Percentiles rank a stretch among this genome's conserved stretches.
Evolutionary conservation across 2,113 vertebrate species (phyloP).

Genomic region (Phalacrocorax carbo): DNA sequence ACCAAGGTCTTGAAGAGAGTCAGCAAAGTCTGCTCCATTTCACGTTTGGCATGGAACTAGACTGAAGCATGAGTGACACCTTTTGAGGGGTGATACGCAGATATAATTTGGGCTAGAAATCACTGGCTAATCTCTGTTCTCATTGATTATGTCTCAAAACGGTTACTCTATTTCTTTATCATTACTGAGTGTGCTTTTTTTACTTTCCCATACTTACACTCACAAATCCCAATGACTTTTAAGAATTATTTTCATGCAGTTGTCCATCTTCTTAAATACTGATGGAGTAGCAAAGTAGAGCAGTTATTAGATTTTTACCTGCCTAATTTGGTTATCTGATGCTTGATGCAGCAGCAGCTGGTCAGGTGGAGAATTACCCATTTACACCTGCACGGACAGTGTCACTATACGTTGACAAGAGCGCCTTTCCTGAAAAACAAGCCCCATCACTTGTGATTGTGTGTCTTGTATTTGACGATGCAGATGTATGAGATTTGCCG

Average conservation of each 20-base stretch:
- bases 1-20: neutral
- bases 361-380: neutral
- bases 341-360: neutral
- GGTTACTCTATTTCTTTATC: neutral
- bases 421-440: neutral
- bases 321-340: neutral
- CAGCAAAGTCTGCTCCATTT: neutral
- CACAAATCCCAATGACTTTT: neutral
- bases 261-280: neutral
- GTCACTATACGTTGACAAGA: neutral
- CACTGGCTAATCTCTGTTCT: neutral
- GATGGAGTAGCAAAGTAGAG: neutral
- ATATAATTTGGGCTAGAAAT: neutral
- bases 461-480: neutral
- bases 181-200: neutral
- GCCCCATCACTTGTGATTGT: neutral
- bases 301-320: neutral
- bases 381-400: neutral
- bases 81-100: neutral
- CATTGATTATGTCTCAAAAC: neutral
- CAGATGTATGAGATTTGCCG: neutral
- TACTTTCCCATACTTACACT: neutral
- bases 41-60: neutral
- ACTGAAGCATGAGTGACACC: neutral
- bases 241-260: neutral